Evolutionary conservation across 2,113 vertebrate genomes (phyloP).

Genomic region (Gopherus flavomarginatus): DNA sequence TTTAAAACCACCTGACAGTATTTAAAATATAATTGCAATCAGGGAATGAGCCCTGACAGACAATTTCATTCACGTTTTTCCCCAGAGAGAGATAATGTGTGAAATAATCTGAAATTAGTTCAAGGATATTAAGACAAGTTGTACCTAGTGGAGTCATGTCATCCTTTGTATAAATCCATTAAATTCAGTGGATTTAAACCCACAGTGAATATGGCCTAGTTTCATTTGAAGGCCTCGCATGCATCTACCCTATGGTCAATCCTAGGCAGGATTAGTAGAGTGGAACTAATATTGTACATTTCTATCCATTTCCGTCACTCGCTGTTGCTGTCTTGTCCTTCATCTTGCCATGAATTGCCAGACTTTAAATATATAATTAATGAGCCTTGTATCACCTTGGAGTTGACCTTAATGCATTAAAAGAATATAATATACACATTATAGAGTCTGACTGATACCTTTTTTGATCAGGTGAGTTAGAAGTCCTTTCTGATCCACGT

Average conservation of each 20-base stretch:
- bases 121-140: not conserved
- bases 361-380: slow-evolving; percentile 28
- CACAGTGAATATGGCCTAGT: not conserved
- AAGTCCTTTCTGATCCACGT: not conserved
- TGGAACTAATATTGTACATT: not conserved
- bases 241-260: not conserved
- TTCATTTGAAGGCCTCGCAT: not conserved
- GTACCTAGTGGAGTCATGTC: not conserved
- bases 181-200: not conserved
- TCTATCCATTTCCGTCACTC: slow-evolving; percentile 26
- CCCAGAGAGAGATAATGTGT: not conserved
- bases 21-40: accelerated
- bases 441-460: not conserved
- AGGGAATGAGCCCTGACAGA: not conserved
- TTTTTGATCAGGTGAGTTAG: not conserved
- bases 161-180: not conserved
- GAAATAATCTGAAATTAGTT: not conserved
- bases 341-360: slow-evolving; percentile 18
- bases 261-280: not conserved
- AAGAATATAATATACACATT: not conserved
- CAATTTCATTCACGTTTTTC: not conserved
- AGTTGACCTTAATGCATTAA: slow-evolving; percentile 45
- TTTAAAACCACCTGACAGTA: not conserved
- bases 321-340: slow-evolving; percentile 16
- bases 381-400: slow-evolving; percentile 39